Evolutionary conservation across 2,797 vertebrate genomes (phyloP).

Genomic region (Sebastes melanostomus): DNA sequence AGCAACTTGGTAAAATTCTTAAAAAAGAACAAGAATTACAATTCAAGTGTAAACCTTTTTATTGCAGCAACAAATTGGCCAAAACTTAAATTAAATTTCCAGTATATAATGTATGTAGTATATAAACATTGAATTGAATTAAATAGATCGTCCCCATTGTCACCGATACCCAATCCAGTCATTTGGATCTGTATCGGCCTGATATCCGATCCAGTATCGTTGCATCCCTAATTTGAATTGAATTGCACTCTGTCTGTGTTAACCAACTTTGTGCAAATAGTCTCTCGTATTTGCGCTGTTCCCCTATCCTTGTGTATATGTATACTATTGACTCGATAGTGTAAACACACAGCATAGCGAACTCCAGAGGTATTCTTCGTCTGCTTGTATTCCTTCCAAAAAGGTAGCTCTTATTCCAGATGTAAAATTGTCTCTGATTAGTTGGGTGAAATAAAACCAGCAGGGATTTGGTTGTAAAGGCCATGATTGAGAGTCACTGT

Average conservation of each 20-base stretch:
- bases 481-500: not conserved
- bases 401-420: not conserved
- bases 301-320: not conserved
- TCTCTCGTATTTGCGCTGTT: not conserved
- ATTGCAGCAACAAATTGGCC: too few species aligned
- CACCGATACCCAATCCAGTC: too few species aligned
- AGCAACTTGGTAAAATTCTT: too few species aligned
- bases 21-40: too few species aligned
- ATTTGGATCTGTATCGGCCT: too few species aligned
- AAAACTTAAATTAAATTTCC: too few species aligned
- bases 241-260: not conserved
- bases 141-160: too few species aligned
- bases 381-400: not conserved
- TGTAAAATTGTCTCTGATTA: not conserved
- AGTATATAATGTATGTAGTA: too few species aligned
- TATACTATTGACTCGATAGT: not conserved
- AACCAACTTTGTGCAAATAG: not conserved
- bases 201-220: too few species aligned
- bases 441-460: not conserved
- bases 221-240: not conserved
- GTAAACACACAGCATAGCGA: not conserved
- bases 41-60: too few species aligned
- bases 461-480: not conserved
- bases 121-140: too few species aligned
- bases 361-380: not conserved